Percentiles rank a stretch among this genome's conserved stretches.
Conservation (phyloP, 2,797 vertebrate species). For the Enteromius viviparus region DNA sequence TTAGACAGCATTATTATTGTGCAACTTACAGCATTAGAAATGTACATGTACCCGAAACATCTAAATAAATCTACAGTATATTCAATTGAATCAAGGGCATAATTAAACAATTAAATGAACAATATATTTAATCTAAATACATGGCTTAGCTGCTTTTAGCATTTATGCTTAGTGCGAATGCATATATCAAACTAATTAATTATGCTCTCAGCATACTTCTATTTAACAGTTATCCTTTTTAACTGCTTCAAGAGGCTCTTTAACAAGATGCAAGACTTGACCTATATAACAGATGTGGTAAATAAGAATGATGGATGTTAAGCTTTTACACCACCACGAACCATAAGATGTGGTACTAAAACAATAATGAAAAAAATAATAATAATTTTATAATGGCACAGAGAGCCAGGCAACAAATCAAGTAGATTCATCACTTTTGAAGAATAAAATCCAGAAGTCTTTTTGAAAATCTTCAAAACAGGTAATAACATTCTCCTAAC, state of each 20-base stretch:
- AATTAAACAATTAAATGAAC: background rate
- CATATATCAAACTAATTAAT: background rate
- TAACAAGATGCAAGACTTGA: background rate
- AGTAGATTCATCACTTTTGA: background rate
- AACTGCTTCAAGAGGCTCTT: background rate
- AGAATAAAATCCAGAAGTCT: background rate
- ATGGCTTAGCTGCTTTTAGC: background rate
- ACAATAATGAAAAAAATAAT: background rate
- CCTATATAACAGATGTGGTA: background rate
- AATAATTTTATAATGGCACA: background rate
- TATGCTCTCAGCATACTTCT: background rate
- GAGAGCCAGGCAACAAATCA: background rate
- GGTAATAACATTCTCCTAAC: background rate
- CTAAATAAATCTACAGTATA: background rate
- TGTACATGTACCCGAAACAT: background rate
- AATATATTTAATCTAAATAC: background rate
- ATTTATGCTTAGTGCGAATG: background rate
- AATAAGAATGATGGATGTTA: constrained; percentile 1
- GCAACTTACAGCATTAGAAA: background rate
- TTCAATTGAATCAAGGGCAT: background rate
- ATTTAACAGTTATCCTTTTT: background rate
- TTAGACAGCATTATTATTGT: background rate
- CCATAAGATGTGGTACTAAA: background rate
- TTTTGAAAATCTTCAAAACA: background rate
- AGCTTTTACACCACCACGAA: background rate